Percentiles rank a stretch among this genome's conserved stretches.
Evolutionary conservation across 2,113 vertebrate species (phyloP).

Genomic region (Etia nguti): DNA sequence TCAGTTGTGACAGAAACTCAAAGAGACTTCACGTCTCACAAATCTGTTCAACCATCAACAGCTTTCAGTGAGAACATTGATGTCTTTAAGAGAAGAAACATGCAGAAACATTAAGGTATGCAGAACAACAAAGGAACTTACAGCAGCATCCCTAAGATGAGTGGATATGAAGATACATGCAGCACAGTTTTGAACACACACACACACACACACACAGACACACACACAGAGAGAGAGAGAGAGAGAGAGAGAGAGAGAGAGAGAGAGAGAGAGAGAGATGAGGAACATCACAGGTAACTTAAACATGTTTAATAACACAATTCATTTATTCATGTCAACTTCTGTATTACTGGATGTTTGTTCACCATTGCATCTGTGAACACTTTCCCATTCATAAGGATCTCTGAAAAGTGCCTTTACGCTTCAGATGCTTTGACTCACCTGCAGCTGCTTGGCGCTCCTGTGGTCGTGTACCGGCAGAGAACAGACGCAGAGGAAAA

Average conservation of each 20-base stretch:
- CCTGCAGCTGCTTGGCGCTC: conserved; percentile 4
- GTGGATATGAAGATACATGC: too few species aligned
- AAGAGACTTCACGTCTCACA: not conserved
- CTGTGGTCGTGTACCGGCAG: conserved; percentile 8
- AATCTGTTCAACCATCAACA: not conserved
- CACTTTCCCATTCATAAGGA: not conserved
- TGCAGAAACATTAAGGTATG: not conserved
- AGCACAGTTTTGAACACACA: not conserved
- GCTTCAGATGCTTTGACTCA: not conserved
- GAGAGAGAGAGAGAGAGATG: too few species aligned
- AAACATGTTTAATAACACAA: not conserved
- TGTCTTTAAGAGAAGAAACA: not conserved
- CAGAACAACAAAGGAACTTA: not conserved
- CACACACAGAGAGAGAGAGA: too few species aligned
- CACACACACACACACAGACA: too few species aligned
- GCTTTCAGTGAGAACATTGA: not conserved
- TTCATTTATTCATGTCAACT: not conserved
- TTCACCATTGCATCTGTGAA: not conserved
- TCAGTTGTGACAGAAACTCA: not conserved
- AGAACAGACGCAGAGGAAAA: conserved; percentile 7
- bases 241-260: too few species aligned
- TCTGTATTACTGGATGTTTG: not conserved
- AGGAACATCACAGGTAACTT: not conserved
- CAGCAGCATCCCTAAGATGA: not conserved
- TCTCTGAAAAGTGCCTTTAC: not conserved